Conservation (phyloP, 2,888 invertebrate species). For the Dione juno region DNA sequence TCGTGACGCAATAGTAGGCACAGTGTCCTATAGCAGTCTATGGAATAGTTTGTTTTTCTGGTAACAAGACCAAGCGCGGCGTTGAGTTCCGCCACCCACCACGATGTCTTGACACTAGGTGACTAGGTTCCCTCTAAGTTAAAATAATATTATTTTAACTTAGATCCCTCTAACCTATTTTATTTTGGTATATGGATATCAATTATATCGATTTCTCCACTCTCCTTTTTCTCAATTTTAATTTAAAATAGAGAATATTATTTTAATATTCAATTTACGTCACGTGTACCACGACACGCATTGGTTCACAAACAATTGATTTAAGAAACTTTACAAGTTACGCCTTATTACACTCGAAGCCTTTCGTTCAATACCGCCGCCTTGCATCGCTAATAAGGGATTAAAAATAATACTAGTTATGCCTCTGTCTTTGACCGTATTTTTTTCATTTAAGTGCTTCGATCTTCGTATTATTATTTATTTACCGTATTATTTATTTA, state of each 20-base stretch:
- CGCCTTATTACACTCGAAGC: constrained; percentile 15
- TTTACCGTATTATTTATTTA: too few species aligned
- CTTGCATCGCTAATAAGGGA: constrained; percentile 7
- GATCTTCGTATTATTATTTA: too few species aligned
- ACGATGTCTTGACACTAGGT: too few species aligned
- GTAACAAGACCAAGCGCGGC: not conserved
- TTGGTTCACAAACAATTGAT: constrained; percentile 22
- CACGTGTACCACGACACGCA: not conserved
- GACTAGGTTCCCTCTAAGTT: too few species aligned
- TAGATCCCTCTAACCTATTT: too few species aligned
- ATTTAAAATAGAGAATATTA: not conserved
- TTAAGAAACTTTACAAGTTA: constrained; percentile 28
- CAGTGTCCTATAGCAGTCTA: too few species aligned
- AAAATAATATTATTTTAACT: too few species aligned
- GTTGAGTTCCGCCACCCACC: not conserved
- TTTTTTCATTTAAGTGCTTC: not conserved
- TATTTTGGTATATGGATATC: too few species aligned
- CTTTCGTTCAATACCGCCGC: constrained; percentile 12
- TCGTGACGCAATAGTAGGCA: too few species aligned
- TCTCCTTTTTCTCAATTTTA: not conserved
- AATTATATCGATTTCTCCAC: too few species aligned
- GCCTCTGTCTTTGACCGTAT: not conserved
- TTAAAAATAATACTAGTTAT: constrained; percentile 3
- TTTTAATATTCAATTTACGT: not conserved
- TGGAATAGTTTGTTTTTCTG: not conserved